Base-by-base conservation (phyloP, 2,888 invertebrate species). In the Mythimna impura region DNA sequence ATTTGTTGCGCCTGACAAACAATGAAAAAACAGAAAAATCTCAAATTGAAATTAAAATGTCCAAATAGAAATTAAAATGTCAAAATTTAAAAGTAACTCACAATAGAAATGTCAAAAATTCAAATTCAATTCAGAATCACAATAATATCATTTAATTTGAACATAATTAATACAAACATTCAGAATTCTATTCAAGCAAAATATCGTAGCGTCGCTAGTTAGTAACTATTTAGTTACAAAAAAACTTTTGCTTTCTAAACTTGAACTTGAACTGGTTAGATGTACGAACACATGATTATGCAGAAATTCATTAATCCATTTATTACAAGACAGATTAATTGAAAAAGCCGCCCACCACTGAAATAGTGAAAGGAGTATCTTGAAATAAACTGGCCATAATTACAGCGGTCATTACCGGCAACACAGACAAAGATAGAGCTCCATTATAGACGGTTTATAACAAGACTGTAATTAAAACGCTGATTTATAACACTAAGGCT, bases 301-400 rank as follows among this genome's bases (percentile, higher is more conserved):
- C 7, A 36, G 36, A 52, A 69, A 66, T 10, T 12, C 52, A 52
- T 10, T 12, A 57, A 70, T 70, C 5, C 3, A 17, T 36, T n/a
- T 22, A 22, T 55, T 30, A 43, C 17, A 34, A 22, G 5, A 69
- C 14, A 73, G 3, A 52, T 61, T 62, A 25, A 54, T 30, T 55
- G 22, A 55, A n/a, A 17, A 47, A 22, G 12, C 12, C 54, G 12
- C n/a, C 52, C 14, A 36, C 17, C 3, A 14, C 10, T 36, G 47
- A 62, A 47, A 36, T 25, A 43, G 52, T 34, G 43, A 65, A 74
- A 47, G 25, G n/a, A 20, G 20, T 57, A 50, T 50, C 60, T 66
- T 40, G 6, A 76, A 43, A 66, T 66, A 75, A 75, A 30, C 22
- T 54, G 36, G 10, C 55, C 47, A 55, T 61, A 68, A 61, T 77